Evolutionary conservation across 2,888 invertebrate genomes (phyloP).

Genomic region (Agrochola macilenta): DNA sequence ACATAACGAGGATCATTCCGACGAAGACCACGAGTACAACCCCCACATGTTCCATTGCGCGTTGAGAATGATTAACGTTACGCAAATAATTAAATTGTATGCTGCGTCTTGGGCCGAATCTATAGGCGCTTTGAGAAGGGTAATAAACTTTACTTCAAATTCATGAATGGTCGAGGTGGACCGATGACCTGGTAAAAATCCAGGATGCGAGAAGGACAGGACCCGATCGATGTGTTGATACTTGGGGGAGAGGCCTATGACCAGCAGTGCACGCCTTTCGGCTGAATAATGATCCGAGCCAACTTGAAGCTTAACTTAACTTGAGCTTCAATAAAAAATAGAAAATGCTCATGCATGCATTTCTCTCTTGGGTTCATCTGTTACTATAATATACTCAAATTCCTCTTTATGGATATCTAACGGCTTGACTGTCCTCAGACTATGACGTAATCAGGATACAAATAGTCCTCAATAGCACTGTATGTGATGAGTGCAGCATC

Average conservation of each 20-base stretch:
- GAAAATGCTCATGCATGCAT: not conserved
- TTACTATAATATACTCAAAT: not conserved
- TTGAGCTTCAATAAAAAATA: not conserved
- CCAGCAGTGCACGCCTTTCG: not conserved
- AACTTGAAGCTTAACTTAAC: not conserved
- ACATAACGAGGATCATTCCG: constrained; percentile 80
- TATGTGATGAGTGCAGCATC: not conserved
- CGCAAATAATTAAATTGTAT: constrained; percentile 87
- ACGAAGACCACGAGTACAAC: constrained; percentile 75
- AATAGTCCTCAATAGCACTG: not conserved
- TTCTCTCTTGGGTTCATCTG: not conserved
- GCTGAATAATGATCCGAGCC: not conserved
- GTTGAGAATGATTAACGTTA: constrained; percentile 82
- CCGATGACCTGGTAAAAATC: not conserved
- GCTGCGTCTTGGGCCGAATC: constrained; percentile 85
- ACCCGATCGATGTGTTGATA: not conserved
- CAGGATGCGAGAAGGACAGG: not conserved
- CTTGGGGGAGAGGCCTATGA: not conserved
- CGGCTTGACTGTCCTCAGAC: not conserved
- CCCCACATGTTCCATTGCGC: constrained; percentile 83
- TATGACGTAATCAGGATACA: not conserved
- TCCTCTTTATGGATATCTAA: not conserved
- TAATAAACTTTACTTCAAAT: constrained; percentile 62
- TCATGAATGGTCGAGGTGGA: not conserved
- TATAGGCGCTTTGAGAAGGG: constrained; percentile 84